phyloP scores from a whole-genome alignment of 2,797 vertebrate genomes.

The Percopsis omiscomaycus region DNA sequence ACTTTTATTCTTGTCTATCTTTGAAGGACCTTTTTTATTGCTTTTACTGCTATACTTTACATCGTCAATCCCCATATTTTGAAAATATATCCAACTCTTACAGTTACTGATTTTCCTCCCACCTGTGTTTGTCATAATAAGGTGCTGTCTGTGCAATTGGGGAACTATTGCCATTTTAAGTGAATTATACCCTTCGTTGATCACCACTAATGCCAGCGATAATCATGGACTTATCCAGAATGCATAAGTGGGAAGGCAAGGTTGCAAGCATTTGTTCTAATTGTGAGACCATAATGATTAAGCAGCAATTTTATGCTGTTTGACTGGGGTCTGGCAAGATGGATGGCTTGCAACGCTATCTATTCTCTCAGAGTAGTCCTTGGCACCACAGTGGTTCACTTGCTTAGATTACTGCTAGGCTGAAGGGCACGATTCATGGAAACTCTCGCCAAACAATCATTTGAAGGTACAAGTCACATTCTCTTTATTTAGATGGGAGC shows the following conservation, averaged over 20 bases:
- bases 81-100: conserved; percentile 23
- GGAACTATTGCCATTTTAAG: conserved; percentile 60
- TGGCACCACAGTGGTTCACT: conserved; percentile 58
- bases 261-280: conserved; percentile 75
- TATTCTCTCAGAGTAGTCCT: conserved; percentile 62
- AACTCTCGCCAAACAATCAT: conserved; percentile 31
- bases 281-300: conserved; percentile 73
- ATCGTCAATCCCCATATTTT: conserved; percentile 22
- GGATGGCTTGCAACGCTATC: conserved; percentile 71
- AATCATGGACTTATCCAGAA: conserved; percentile 58
- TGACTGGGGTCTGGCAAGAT: conserved; percentile 74
- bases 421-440: conserved; percentile 42
- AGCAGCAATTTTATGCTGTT: conserved; percentile 68
- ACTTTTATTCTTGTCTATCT: conserved; percentile 43
- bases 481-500: conserved; percentile 9
- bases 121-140: conserved; percentile 58
- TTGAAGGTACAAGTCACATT: conserved; percentile 19
- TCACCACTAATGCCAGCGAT: conserved; percentile 58
- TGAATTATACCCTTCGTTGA: conserved; percentile 67
- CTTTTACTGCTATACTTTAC: conserved; percentile 27
- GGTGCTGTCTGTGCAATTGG: conserved; percentile 42
- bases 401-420: conserved; percentile 54
- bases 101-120: conserved; percentile 47
- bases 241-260: conserved; percentile 55
- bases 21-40: conserved; percentile 21